These are phyloP conservation scores for Syngnathus typhle DNA, from an alignment of 2,113 vertebrate genomes.

Conservation along the genomic window DNA sequence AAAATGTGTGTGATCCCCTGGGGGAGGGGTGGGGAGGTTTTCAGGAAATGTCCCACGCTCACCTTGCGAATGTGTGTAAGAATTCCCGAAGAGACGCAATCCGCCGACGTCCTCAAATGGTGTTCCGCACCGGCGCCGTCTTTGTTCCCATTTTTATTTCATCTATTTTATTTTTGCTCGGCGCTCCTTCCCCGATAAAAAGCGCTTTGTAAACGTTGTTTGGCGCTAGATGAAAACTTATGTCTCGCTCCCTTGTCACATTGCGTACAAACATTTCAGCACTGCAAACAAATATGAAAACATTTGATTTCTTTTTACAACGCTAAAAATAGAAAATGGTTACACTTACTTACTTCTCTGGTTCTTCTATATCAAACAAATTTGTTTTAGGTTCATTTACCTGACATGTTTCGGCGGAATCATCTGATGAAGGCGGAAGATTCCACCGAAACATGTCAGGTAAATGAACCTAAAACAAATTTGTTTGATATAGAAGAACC, in stretches of 20 bases:
- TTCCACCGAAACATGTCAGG: too few species aligned
- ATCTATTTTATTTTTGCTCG: not conserved
- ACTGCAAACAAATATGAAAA: not conserved
- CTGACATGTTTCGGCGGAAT: too few species aligned
- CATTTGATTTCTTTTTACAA: too few species aligned
- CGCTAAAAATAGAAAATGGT: not conserved
- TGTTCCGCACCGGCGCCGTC: not conserved
- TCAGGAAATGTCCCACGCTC: conserved; percentile 6
- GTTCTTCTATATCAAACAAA: too few species aligned
- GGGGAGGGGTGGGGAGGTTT: conserved; percentile 4
- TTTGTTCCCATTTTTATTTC: not conserved
- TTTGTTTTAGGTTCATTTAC: too few species aligned
- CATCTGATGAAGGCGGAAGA: too few species aligned
- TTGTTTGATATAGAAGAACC: too few species aligned
- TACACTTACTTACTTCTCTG: too few species aligned
- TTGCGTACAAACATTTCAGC: not conserved
- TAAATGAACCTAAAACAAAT: too few species aligned
- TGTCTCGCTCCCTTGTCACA: conserved; percentile 5
- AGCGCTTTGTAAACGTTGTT: conserved; percentile 2
- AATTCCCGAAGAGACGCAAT: not conserved
- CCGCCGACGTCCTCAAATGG: not conserved
- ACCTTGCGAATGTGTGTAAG: not conserved
- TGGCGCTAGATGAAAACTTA: not conserved
- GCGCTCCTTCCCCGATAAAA: not conserved
- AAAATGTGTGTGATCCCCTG: conserved; percentile 27